Base-by-base conservation (phyloP, 2,113 vertebrate genomes). In the Beaufortia kweichowensis region DNA sequence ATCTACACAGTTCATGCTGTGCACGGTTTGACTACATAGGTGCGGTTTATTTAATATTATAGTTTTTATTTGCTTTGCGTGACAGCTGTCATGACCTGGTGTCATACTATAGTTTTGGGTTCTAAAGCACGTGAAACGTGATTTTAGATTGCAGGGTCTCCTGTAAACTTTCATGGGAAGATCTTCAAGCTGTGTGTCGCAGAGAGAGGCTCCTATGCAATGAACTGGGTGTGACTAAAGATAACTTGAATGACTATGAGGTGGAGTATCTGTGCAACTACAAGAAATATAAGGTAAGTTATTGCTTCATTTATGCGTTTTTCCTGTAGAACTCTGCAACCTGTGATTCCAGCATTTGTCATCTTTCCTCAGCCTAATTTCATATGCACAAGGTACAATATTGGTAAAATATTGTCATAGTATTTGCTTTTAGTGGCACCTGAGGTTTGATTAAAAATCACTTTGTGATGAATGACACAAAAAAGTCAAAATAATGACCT, bases 191-290 rank as follows among this genome's bases (percentile, higher is more conserved):
- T 28, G 28, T 93, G 26, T 95, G 95, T 77, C 91, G 93, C 5
- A 68, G 82, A 63, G 83, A 93, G 79, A 90, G 82, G 57, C 73
- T 95, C 26, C 81, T 86, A 70, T 96, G 94, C 73, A 77, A 88
- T 31, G 60, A 88, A 28, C 88, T 96, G 0, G 88, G 89, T 0
- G 86, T 96, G 74, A 94, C 83, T 75, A 91, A 85, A 73, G 83
- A 89, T 76, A 95, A 95, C 35, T 84, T 93, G 33, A 88, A 90
- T 70, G 90, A 94, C 21, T 95, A 93, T 74, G 95, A 94, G 85
- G 95, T 96, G 77, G 94, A 96, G 43, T 96, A 94, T 83, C 87
- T 96, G 61, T 95, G 93, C 33, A 91, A 96, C 89, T 95, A 95
- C 86, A 95, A 91, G 85, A 95, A 89, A 81, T 86, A 79, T 0